phyloP scores from a whole-genome alignment of 2,888 invertebrate species.

The Anoplius nigerrimus region DNA sequence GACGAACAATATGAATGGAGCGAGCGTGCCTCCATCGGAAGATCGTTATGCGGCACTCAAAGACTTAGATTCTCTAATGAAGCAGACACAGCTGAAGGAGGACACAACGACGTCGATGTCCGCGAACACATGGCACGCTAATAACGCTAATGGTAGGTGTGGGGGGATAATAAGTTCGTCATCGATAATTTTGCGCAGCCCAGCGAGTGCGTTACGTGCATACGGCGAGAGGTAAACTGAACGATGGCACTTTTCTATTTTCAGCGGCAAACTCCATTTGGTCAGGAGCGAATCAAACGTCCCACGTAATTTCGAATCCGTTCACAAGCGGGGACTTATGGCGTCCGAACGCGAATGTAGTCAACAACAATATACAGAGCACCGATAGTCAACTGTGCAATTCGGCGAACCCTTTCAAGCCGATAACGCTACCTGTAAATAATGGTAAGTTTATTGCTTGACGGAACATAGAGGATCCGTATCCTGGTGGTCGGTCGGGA shows the following conservation, averaged over 20 bases:
- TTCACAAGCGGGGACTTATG: slow-evolving; percentile 67
- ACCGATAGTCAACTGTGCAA: slow-evolving; percentile 65
- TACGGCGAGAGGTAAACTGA: not conserved
- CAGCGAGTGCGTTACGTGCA: not conserved
- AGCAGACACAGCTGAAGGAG: slow-evolving; percentile 71
- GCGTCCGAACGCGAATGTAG: slow-evolving; percentile 68
- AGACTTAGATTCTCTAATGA: slow-evolving; percentile 87
- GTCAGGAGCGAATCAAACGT: slow-evolving; percentile 63
- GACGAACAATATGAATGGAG: slow-evolving; percentile 62
- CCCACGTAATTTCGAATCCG: slow-evolving; percentile 70
- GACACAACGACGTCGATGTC: slow-evolving; percentile 56
- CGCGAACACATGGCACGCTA: slow-evolving; percentile 64
- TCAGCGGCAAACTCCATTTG: slow-evolving; percentile 65
- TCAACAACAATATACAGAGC: slow-evolving; percentile 68
- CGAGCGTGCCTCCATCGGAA: slow-evolving; percentile 77
- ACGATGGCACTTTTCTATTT: slow-evolving; percentile 6
- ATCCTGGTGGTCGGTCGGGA: too few relatives aligned
- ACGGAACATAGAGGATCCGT: not conserved
- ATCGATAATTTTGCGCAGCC: too few relatives aligned
- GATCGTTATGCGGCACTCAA: slow-evolving; percentile 97
- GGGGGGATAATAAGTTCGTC: not conserved
- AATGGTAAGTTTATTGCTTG: slow-evolving; percentile 61
- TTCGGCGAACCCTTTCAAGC: slow-evolving; percentile 70
- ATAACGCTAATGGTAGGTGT: slow-evolving; percentile 57
- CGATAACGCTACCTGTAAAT: slow-evolving; percentile 65